These are phyloP conservation scores for Indri indri DNA, from an alignment of 2,113 vertebrate species.

Conservation along the genomic window DNA sequence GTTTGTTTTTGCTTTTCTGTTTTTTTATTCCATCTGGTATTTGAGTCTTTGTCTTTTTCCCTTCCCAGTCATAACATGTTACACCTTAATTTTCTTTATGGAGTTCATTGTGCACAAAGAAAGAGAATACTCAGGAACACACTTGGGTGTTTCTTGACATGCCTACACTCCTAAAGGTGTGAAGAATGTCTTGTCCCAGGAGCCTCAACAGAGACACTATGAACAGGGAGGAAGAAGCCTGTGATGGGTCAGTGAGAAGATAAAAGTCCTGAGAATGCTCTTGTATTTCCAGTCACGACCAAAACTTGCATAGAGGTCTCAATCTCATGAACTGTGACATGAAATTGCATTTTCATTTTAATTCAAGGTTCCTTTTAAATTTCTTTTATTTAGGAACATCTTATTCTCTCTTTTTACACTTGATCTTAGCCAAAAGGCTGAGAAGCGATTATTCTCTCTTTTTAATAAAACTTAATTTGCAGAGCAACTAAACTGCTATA, in stretches of 20 bases:
- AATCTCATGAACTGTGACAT: background rate
- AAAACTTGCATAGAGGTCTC: background rate
- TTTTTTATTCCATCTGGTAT: background rate
- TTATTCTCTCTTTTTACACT: background rate
- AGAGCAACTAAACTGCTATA: background rate
- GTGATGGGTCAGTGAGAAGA: too few relatives aligned
- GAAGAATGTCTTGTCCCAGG: background rate
- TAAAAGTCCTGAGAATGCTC: background rate
- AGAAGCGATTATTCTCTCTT: background rate
- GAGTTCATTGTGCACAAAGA: background rate
- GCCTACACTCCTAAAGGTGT: background rate
- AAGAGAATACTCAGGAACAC: background rate
- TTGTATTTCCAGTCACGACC: background rate
- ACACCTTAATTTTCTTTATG: background rate
- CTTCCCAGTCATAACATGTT: background rate
- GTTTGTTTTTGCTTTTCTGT: background rate
- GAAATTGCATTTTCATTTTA: conserved; percentile 22
- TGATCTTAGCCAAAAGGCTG: too few relatives aligned
- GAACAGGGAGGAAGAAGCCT: background rate
- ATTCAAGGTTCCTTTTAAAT: conserved; percentile 46
- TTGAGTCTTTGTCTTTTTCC: background rate
- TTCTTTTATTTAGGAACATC: background rate
- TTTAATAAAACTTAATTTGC: conserved; percentile 36
- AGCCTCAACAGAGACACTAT: background rate
- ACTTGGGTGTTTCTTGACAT: background rate